A percentile compares a stretch with the other conserved stretches of the same genome.
These are phyloP conservation scores for Hemicordylus capensis DNA, from an alignment of 2,113 vertebrate species.

Conservation along the genomic window DNA sequence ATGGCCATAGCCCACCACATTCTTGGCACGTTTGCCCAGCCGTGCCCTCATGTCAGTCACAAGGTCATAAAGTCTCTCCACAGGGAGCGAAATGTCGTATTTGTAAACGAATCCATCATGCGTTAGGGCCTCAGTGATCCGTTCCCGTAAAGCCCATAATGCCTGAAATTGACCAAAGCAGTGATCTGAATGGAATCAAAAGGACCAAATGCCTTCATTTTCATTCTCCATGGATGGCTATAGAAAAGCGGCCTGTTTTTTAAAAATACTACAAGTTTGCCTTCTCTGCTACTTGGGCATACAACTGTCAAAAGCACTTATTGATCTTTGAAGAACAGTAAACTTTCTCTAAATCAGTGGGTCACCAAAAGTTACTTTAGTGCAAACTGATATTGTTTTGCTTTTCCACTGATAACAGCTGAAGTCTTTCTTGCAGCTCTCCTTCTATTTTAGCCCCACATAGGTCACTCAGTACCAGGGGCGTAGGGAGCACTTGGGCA, in stretches of 20 bases:
- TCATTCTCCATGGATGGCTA: not conserved
- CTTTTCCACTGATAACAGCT: not conserved
- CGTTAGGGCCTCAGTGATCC: slow-evolving; percentile 90
- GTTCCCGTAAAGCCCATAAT: slow-evolving; percentile 92
- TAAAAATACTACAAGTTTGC: not conserved
- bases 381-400: not conserved
- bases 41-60: slow-evolving; percentile 82
- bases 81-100: slow-evolving; percentile 91
- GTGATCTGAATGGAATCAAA: not conserved
- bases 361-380: not conserved
- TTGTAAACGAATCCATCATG: slow-evolving; percentile 89
- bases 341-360: not conserved
- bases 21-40: slow-evolving; percentile 81
- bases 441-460: not conserved
- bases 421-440: not conserved
- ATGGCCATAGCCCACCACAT: slow-evolving; percentile 93
- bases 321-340: rapidly evolving
- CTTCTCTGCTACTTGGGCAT: rapidly evolving
- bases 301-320: not conserved
- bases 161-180: slow-evolving; percentile 55
- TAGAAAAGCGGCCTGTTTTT: rapidly evolving
- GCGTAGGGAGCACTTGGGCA: too few species aligned
- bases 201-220: not conserved
- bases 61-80: slow-evolving; percentile 88
- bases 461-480: too few species aligned